These are phyloP conservation scores for Eristalinus sepulchralis DNA, from an alignment of 2,888 invertebrate species.

Conservation along the genomic window DNA sequence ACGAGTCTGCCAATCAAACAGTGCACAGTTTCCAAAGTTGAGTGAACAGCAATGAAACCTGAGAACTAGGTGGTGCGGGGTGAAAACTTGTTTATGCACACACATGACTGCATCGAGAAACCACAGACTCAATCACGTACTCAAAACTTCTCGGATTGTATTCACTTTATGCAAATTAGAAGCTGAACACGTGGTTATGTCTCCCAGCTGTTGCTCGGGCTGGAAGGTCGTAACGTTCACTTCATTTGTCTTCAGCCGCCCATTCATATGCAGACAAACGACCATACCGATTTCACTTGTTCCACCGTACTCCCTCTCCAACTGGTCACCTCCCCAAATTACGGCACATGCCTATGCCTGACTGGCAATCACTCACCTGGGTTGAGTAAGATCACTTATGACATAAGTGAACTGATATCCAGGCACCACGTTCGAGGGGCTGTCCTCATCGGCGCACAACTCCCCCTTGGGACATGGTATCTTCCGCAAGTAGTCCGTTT, in stretches of 20 bases:
- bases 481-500: slow-evolving; percentile 87
- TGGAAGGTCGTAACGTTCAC: neutral
- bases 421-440: slow-evolving; percentile 90
- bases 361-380: slow-evolving; percentile 85
- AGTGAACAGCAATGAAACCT: neutral
- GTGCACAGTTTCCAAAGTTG: neutral
- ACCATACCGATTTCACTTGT: too few species aligned
- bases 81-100: neutral
- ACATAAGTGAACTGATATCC: slow-evolving; percentile 97
- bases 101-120: neutral
- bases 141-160: neutral
- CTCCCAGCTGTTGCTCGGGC: neutral
- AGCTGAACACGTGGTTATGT: neutral
- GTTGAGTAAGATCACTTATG: slow-evolving; percentile 93
- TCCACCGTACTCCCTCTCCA: too few species aligned
- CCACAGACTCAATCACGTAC: neutral
- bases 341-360: neutral
- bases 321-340: neutral
- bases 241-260: neutral
- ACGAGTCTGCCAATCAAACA: neutral
- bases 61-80: neutral
- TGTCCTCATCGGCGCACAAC: slow-evolving; percentile 93
- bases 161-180: neutral
- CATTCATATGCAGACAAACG: too few species aligned
- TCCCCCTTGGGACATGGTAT: slow-evolving; percentile 90